Evolutionary conservation across 2,888 invertebrate genomes (phyloP).

Genomic region (Machimus rusticus): DNA sequence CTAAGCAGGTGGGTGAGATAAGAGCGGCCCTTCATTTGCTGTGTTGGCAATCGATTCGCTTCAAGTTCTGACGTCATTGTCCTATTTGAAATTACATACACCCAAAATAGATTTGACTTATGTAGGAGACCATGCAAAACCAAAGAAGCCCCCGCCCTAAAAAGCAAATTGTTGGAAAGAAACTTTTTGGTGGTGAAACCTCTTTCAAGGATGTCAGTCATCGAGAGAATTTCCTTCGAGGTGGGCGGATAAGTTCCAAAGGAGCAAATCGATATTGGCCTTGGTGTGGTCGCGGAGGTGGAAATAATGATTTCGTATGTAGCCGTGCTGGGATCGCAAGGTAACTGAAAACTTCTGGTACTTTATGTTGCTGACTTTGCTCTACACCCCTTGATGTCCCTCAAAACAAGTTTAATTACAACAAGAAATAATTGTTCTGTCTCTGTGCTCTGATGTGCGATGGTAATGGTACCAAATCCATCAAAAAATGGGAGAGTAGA

Average conservation of each 20-base stretch:
- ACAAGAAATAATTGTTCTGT: neutral
- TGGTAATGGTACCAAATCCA: too few species aligned
- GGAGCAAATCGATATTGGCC: neutral
- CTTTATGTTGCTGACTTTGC: neutral
- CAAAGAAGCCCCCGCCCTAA: neutral
- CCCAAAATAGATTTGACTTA: neutral
- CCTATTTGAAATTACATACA: neutral
- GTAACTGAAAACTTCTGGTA: neutral
- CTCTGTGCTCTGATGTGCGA: neutral
- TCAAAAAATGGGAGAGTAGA: neutral
- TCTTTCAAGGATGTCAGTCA: neutral
- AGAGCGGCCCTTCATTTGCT: neutral
- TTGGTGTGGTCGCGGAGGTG: neutral
- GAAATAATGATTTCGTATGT: neutral
- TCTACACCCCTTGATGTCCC: neutral
- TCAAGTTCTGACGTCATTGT: neutral
- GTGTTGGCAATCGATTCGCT: neutral
- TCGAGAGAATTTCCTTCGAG: neutral
- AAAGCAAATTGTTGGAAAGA: neutral
- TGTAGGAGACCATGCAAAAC: neutral
- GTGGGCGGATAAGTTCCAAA: neutral
- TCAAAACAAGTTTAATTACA: neutral
- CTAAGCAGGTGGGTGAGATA: neutral
- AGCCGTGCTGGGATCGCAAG: neutral
- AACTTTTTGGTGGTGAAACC: neutral